A percentile compares a stretch with the other conserved stretches of the same genome.
These are phyloP conservation scores for Tachypleus tridentatus DNA, from an alignment of 1,140 invertebrate genomes.

Conservation along the genomic window DNA sequence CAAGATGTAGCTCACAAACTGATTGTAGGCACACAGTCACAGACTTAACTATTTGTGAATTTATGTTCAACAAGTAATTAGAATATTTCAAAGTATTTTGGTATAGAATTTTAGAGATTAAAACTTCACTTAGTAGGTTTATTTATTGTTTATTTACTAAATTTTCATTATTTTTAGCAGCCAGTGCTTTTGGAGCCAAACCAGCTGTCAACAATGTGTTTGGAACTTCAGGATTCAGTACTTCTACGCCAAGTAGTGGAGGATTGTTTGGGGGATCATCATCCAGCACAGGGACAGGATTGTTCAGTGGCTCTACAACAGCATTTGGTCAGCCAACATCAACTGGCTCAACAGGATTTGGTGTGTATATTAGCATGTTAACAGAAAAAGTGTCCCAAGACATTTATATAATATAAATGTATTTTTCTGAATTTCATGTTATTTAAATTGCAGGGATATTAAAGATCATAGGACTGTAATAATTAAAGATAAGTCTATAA, in stretches of 20 bases:
- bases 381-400: no score
- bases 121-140: neutral
- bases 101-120: no score
- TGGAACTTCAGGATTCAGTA: constrained; percentile 11
- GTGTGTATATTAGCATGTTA: neutral
- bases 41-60: no score
- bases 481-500: no score
- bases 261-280: constrained; percentile 47
- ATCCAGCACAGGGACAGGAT: constrained; percentile 35
- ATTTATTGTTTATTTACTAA: neutral
- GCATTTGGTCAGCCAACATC: constrained; percentile 17
- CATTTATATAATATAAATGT: no score
- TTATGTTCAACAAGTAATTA: no score
- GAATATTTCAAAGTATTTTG: no score
- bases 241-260: constrained; percentile 24
- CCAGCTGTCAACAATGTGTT: constrained; percentile 18
- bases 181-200: constrained; percentile 16
- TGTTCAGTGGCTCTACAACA: constrained; percentile 41
- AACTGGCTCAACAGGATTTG: constrained; percentile 15
- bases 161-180: constrained; percentile 7
- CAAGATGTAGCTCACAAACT: no score
- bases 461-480: no score
- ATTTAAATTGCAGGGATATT: no score
- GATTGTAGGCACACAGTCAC: no score
- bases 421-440: no score